Percentiles rank a stretch among this genome's conserved stretches.
These are phyloP conservation scores for Paramormyrops kingsleyae DNA, from an alignment of 2,113 vertebrate species.

Conservation along the genomic window DNA sequence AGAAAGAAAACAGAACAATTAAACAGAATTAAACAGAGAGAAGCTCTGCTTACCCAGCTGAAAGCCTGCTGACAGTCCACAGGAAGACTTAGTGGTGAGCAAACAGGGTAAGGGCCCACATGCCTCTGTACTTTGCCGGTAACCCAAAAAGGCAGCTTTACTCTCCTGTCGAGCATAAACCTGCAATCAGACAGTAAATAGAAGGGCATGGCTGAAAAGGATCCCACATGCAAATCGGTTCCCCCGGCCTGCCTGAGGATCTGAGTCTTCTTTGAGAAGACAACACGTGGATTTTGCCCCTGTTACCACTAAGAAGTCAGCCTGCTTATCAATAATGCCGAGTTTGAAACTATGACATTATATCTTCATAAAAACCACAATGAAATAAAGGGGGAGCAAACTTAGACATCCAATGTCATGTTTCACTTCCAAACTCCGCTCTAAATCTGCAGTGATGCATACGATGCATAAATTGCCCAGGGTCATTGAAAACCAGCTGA, in stretches of 20 bases:
- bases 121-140: not conserved
- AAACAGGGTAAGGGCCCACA: not conserved
- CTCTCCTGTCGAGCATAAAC: not conserved
- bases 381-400: not conserved
- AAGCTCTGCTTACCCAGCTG: not conserved
- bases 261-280: no score
- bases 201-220: not conserved
- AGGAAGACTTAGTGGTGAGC: not conserved
- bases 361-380: not conserved
- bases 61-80: not conserved
- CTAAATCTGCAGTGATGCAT: not conserved
- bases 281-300: not conserved
- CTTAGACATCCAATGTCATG: not conserved
- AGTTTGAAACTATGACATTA: not conserved
- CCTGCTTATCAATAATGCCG: not conserved
- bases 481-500: not conserved
- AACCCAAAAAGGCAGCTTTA: not conserved
- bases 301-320: not conserved
- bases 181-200: conserved; percentile 7
- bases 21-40: not conserved
- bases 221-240: not conserved
- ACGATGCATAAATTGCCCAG: not conserved
- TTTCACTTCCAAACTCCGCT: not conserved
- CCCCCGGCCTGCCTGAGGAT: not conserved
- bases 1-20: not conserved